Percentiles rank a stretch among this genome's conserved stretches.
Evolutionary conservation across 2,888 invertebrate species (phyloP).

Genomic region (Amblyjoppa fuscipennis): DNA sequence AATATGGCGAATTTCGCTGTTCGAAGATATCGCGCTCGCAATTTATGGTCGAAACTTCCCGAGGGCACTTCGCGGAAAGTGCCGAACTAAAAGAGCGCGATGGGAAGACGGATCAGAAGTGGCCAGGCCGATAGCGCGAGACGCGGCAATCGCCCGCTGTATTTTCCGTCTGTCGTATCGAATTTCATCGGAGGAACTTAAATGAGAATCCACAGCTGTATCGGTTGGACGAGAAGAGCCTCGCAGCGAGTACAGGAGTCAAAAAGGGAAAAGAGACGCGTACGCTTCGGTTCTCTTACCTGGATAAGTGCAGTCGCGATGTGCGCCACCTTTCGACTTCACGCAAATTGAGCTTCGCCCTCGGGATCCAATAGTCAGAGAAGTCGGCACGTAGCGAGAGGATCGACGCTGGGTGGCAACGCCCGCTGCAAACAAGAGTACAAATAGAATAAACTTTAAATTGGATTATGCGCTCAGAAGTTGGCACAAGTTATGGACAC

Average conservation of each 20-base stretch:
- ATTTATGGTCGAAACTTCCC: not conserved
- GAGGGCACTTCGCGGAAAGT: not conserved
- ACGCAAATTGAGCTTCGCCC: slow-evolving; percentile 20
- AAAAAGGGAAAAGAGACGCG: not conserved
- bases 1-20: not conserved
- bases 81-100: too few relatives aligned
- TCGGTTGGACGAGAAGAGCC: not conserved
- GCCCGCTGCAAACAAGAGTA: slow-evolving; percentile 70
- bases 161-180: not conserved
- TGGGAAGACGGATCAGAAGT: not conserved
- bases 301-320: not conserved
- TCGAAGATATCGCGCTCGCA: too few relatives aligned
- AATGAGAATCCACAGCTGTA: not conserved
- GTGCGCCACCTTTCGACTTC: not conserved
- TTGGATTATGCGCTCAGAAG: slow-evolving; percentile 64
- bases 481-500: slow-evolving; percentile 65
- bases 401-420: slow-evolving; percentile 12
- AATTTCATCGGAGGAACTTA: not conserved
- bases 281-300: not conserved
- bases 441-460: slow-evolving; percentile 71
- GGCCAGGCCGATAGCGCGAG: not conserved
- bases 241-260: not conserved
- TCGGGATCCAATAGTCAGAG: slow-evolving; percentile 23
- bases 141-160: not conserved
- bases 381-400: slow-evolving; percentile 14